Evolutionary conservation across 2,113 vertebrate genomes (phyloP).

Genomic region (Dendrocopos noguchii): DNA sequence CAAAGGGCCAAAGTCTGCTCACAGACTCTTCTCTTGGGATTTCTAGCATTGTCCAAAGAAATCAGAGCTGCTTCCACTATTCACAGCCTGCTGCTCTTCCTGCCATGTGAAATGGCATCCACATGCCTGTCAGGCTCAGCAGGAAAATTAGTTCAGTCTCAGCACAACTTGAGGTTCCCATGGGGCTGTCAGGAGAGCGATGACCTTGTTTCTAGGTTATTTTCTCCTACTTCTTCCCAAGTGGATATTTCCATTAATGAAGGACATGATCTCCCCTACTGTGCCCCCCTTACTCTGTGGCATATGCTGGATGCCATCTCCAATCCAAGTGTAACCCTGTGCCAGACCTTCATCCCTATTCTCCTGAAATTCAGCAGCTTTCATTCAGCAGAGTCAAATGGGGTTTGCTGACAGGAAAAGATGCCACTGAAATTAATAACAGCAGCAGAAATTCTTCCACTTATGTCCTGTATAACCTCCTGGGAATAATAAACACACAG

Average conservation of each 20-base stretch:
- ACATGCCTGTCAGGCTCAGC: neutral
- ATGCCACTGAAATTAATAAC: neutral
- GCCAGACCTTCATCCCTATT: neutral
- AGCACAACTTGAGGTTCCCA: neutral
- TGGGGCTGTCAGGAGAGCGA: neutral
- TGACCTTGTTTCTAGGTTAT: conserved; percentile 53
- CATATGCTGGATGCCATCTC: neutral
- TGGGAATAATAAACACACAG: neutral
- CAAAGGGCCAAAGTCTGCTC: neutral
- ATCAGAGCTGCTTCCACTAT: neutral
- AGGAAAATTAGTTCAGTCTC: conserved; percentile 14
- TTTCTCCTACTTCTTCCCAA: conserved; percentile 35
- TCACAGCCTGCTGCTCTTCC: neutral
- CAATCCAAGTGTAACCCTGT: neutral
- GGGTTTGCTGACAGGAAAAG: neutral
- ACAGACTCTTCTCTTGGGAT: neutral
- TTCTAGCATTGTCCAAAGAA: neutral
- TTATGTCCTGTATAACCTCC: neutral
- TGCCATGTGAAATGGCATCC: neutral
- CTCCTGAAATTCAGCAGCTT: neutral
- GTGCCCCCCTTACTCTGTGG: neutral
- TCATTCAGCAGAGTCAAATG: fast-evolving
- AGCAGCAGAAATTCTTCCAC: neutral
- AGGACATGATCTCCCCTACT: neutral
- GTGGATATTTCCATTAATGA: neutral